A percentile compares a stretch with the other conserved stretches of the same genome.
These are phyloP conservation scores for Epinotia demarniana DNA, from an alignment of 2,888 invertebrate species.

Conservation along the genomic window DNA sequence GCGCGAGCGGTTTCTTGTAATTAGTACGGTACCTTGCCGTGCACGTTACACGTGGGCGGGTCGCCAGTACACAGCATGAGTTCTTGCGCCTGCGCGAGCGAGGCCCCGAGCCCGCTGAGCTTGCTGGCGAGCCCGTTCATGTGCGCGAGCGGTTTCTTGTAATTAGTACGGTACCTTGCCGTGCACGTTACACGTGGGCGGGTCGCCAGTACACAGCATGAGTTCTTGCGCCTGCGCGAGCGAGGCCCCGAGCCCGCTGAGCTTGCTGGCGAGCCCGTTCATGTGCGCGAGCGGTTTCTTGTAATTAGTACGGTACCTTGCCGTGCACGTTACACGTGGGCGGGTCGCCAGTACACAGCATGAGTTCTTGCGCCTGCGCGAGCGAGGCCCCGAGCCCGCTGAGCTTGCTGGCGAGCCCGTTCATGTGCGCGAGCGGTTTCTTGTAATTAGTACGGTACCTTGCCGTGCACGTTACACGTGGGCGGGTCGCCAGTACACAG, in stretches of 20 bases:
- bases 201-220: constrained; percentile 89
- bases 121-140: constrained; percentile 68
- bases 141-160: constrained; percentile 71
- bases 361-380: constrained; percentile 75
- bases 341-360: constrained; percentile 89
- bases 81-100: constrained; percentile 67
- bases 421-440: constrained; percentile 71
- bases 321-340: constrained; percentile 91
- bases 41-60: constrained; percentile 89
- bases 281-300: constrained; percentile 73
- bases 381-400: constrained; percentile 58
- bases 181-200: constrained; percentile 90
- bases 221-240: constrained; percentile 74
- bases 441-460: constrained; percentile 59
- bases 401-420: constrained; percentile 66
- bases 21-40: constrained; percentile 76
- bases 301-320: constrained; percentile 57
- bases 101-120: constrained; percentile 59
- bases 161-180: constrained; percentile 64
- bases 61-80: constrained; percentile 89
- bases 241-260: constrained; percentile 59
- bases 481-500: constrained; percentile 88
- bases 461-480: constrained; percentile 91
- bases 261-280: constrained; percentile 67
- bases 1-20: constrained; percentile 70